Conservation (phyloP, 1,140 invertebrate genomes). For the Megalopta genalis region DNA sequence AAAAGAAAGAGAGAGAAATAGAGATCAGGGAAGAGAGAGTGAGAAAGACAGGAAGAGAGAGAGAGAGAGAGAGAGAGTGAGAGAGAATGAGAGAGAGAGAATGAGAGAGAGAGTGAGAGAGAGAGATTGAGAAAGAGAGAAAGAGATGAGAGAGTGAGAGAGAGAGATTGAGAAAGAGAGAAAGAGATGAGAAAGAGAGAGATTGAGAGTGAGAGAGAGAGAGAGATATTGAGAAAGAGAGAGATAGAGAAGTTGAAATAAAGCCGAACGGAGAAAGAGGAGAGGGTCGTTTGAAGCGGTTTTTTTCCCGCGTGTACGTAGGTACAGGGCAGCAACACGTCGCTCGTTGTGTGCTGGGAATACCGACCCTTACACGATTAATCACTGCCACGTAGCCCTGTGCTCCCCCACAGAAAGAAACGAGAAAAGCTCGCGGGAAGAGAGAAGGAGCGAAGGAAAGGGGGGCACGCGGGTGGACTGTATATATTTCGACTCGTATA, state of each 20-base stretch:
- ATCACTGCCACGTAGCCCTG: constrained; percentile 59
- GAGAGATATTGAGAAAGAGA: not conserved
- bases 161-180: not conserved
- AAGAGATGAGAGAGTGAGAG: not conserved
- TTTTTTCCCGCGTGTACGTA: constrained; percentile 53
- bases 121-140: not conserved
- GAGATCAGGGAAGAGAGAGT: no score
- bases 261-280: constrained; percentile 25
- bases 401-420: constrained; percentile 47
- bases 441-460: not conserved
- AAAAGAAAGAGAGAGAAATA: not conserved
- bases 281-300: constrained; percentile 45
- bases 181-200: not conserved
- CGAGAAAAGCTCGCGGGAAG: constrained; percentile 36
- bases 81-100: no score
- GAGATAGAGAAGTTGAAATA: constrained; percentile 29
- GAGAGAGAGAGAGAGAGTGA: no score
- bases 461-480: constrained; percentile 20
- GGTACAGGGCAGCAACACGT: constrained; percentile 58
- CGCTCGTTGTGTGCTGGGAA: constrained; percentile 61
- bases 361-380: constrained; percentile 65
- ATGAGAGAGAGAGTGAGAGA: not conserved
- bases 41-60: no score
- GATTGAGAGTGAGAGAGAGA: not conserved
- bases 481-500: constrained; percentile 66